Percentiles rank a stretch among this genome's conserved stretches.
phyloP scores from a whole-genome alignment of 2,888 invertebrate genomes.

The Beris morrisii region DNA sequence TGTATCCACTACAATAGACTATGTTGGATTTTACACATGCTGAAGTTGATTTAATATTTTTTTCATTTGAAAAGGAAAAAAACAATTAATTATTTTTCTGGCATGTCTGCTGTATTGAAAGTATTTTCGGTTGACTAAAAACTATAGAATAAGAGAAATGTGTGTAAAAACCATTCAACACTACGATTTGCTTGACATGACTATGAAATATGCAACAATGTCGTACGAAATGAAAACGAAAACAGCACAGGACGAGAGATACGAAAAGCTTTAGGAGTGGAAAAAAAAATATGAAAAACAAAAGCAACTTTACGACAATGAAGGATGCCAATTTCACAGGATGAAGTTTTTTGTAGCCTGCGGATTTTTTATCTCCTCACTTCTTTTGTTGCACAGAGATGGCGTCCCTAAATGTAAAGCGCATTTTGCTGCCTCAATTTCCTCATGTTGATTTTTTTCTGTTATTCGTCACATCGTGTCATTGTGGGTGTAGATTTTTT shows the following conservation, averaged over 20 bases:
- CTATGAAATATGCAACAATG: background rate
- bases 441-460: slow-evolving; percentile 17
- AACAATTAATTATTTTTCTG: no score
- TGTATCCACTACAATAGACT: no score
- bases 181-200: slow-evolving; percentile 10
- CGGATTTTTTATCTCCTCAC: slow-evolving; percentile 15
- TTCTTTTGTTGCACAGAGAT: slow-evolving; percentile 6
- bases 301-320: slow-evolving; percentile 15
- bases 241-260: slow-evolving; percentile 5
- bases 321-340: slow-evolving; percentile 30
- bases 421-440: slow-evolving; percentile 9
- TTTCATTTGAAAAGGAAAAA: no score
- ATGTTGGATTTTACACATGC: no score
- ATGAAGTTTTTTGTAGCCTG: slow-evolving; percentile 29
- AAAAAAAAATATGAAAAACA: slow-evolving; percentile 3
- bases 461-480: slow-evolving; percentile 25
- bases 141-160: slow-evolving; percentile 20
- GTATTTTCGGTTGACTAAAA: background rate
- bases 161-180: background rate
- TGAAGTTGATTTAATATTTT: no score
- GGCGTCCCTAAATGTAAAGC: slow-evolving; percentile 7
- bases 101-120: no score
- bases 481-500: slow-evolving; percentile 7
- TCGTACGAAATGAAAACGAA: slow-evolving; percentile 5
- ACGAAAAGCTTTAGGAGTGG: slow-evolving; percentile 5